Evolutionary conservation across 1,140 invertebrate genomes (phyloP), one percentile per base, ranked within the genome.

Genomic region (Drosophila nasuta): DNA sequence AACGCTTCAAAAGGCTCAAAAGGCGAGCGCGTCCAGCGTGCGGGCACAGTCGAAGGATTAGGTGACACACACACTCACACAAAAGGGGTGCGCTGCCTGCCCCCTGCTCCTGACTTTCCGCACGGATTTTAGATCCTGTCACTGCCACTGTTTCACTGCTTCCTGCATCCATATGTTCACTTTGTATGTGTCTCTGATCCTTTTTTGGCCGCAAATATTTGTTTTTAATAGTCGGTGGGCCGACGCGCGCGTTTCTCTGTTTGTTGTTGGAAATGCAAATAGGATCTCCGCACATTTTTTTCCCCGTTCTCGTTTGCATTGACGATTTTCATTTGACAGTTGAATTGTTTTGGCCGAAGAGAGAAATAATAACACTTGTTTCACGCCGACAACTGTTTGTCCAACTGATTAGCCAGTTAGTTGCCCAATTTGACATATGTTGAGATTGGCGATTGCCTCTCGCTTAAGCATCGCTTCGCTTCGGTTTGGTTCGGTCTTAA

Each of bases 181-280:
- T 57, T 57, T 57, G 54, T 8, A 6, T 33, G 1, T 51, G 71
- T 75, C 69, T 77, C 70, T 87, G 78, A 88, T 88, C 83, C 83
- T 77, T 75, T 69, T 75, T 68, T 87, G 79, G 76, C 89, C 85
- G 86, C 90, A 91, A 91, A 91, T 91, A 91, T 91, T 91, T 91
- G 90, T 87, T 90, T 91, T 91, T 91, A 91, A 91, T 91, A 91
- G 90, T 91, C 82, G 69, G 49, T 10, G 8, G 35, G 20, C 20
- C 35, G 35, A 3, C 1, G 35, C 2, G 3, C 77, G 78, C 76
- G 63, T 77, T 86, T 38, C 8, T 25, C 20, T 25, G 89, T 91
- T 91, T 91, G 90, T 38, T 25, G 20, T 54, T 33, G 82, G 15
- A 57, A 91, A 91, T 91, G 90, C 90, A 91, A 91, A 91, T 91